Percentiles rank a stretch among this genome's conserved stretches.
phyloP scores from a whole-genome alignment of 2,888 invertebrate genomes.

The Brenthis daphne region DNA sequence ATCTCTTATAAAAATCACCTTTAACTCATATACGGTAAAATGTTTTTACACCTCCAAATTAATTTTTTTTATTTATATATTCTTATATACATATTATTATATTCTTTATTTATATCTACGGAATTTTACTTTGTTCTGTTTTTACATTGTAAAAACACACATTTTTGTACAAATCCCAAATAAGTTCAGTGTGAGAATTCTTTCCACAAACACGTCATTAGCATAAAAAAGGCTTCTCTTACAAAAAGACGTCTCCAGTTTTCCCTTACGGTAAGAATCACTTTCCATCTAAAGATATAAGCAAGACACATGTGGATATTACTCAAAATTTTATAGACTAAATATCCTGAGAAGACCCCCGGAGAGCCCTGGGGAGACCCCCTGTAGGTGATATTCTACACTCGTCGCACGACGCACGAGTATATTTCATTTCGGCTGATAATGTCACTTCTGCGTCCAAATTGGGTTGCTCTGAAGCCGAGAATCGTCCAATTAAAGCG shows the following conservation, averaged over 20 bases:
- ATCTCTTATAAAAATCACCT: no score
- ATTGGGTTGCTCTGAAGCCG: conserved; percentile 19
- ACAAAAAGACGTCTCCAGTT: background rate
- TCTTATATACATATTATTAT: no score
- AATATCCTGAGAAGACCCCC: conserved; percentile 16
- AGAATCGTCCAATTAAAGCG: conserved; percentile 24
- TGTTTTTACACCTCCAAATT: no score
- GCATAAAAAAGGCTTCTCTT: background rate
- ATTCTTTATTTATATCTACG: no score
- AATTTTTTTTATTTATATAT: no score
- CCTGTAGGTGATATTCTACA: conserved; percentile 15
- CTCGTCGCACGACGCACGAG: conserved; percentile 25
- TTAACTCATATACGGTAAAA: no score
- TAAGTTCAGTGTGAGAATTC: no score
- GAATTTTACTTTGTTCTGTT: no score
- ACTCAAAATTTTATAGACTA: conserved; percentile 24
- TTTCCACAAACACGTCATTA: no score
- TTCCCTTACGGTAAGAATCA: conserved; percentile 5
- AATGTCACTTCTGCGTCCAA: conserved; percentile 26
- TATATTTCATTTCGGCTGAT: conserved; percentile 29
- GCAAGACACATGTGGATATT: conserved; percentile 7
- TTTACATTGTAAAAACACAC: no score
- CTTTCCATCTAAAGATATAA: conserved; percentile 15
- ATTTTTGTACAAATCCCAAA: no score
- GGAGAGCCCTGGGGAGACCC: conserved; percentile 9